A percentile compares a stretch with the other conserved stretches of the same genome.
Conservation (phyloP, 2,888 invertebrate species). For the Campopleginae sp. region DNA sequence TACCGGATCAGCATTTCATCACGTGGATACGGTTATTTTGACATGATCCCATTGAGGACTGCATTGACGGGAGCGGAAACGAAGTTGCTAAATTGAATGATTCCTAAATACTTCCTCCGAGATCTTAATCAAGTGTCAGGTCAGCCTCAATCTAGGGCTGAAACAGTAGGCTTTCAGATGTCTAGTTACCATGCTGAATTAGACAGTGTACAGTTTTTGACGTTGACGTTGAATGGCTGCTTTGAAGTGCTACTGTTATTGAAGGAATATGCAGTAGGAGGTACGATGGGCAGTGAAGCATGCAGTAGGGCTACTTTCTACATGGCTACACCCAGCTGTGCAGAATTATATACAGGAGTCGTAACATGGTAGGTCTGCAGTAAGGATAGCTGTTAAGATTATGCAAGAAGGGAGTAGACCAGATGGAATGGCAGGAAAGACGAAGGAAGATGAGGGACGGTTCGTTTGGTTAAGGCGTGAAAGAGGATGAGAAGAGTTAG, state of each 20-base stretch:
- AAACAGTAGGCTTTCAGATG: not conserved
- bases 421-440: not conserved
- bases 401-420: slow-evolving; percentile 25
- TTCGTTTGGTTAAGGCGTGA: slow-evolving; percentile 45
- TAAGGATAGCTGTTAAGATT: slow-evolving; percentile 17
- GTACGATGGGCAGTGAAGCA: not conserved
- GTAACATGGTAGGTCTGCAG: slow-evolving; percentile 10
- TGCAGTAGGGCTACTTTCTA: not conserved
- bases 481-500: slow-evolving; percentile 20
- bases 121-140: not conserved
- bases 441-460: not conserved
- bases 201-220: slow-evolving; percentile 65
- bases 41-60: not conserved
- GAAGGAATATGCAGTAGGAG: slow-evolving; percentile 25
- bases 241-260: slow-evolving; percentile 66
- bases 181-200: slow-evolving; percentile 52
- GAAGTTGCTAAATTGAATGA: not conserved
- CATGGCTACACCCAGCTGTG: not conserved
- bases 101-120: not conserved
- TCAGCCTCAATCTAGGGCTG: not conserved
- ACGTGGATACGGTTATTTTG: not conserved
- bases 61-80: not conserved
- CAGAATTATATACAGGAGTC: not conserved
- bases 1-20: slow-evolving; percentile 33
- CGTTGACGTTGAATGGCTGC: slow-evolving; percentile 71